Evolutionary conservation across 2,888 invertebrate species (phyloP).

Genomic region (Microctonus hyperodae): DNA sequence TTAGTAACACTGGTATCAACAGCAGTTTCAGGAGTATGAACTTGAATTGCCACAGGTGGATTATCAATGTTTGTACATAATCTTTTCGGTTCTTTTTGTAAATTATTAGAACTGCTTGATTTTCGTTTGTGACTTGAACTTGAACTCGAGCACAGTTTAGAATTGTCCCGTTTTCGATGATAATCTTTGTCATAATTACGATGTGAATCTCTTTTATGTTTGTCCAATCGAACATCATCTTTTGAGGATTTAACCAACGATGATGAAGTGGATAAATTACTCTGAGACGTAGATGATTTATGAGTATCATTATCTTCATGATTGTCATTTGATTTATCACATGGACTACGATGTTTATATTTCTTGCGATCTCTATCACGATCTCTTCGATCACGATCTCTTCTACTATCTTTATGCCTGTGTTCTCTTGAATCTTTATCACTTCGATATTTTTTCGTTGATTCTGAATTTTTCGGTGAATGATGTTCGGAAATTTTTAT

Average conservation of each 20-base stretch:
- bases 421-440: conserved; percentile 16
- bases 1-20: background rate
- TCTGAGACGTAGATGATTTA: conserved; percentile 13
- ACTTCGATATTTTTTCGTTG: background rate
- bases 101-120: conserved; percentile 44
- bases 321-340: conserved; percentile 7
- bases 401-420: conserved; percentile 28
- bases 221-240: conserved; percentile 22
- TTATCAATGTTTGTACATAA: conserved; percentile 42
- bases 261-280: too few relatives aligned
- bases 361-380: conserved; percentile 47
- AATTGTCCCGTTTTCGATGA: conserved; percentile 38
- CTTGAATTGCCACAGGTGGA: conserved; percentile 4
- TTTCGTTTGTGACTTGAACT: conserved; percentile 55
- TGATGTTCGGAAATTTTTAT: conserved; percentile 32
- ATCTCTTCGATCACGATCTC: conserved; percentile 40
- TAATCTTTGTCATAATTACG: conserved; percentile 39
- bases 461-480: background rate
- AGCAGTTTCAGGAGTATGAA: background rate
- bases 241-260: conserved; percentile 20
- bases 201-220: conserved; percentile 35
- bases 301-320: conserved; percentile 32
- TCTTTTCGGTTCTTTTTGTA: conserved; percentile 50
- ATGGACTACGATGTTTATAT: conserved; percentile 31
- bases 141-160: conserved; percentile 45